Base-by-base conservation (phyloP, 2,113 vertebrate species). In the Turnix velox region DNA sequence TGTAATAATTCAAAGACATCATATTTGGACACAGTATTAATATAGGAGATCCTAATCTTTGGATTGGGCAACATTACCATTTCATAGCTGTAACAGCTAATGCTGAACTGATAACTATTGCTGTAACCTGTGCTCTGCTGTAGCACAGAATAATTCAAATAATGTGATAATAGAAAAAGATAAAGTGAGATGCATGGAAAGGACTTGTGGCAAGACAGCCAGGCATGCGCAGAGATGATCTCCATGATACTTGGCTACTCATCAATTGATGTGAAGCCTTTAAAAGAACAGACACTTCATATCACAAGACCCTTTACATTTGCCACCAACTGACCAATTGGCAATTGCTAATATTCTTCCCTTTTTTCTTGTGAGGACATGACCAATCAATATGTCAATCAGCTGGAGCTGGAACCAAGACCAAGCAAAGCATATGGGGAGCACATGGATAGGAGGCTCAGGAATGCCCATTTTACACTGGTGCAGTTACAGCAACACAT, bases 381-480 rank as follows among this genome's bases (percentile, higher is more conserved):
- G 30, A 31, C 12, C 30, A 76, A 30, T 7, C 45, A 31, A 17
- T 1, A 5, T 8, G 18, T 35, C 11, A 22, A 24, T 9, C 35
- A 33, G 24, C 27, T 2, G 0, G 0, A 1, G 30, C 33, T 18
- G 8, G 43, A 93, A 43, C 7, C 10, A 46, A 8, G 30, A 4
- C 14, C 31, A 49, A 37, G 40, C 15, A n/a, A 43, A 62, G 67
- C 52, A 49, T 3, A 55, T 1, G 10, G 67, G 62, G 16, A 83
- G 14, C 61, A 23, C 0, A 0, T 0, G 6, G 39, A 18, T 3
- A 25, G 0, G 5, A 48, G 54, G 61, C 63, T 71, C 72, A 78
- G 68, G 65, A 48, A 7, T 5, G n/a, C 23, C 63, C 2, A 1
- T 7, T 30, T 40, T 27, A 31, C 28, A 10, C 12, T 55, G 7